Evolutionary conservation across 2,888 invertebrate genomes (phyloP).

Genomic region (Noctua janthina): DNA sequence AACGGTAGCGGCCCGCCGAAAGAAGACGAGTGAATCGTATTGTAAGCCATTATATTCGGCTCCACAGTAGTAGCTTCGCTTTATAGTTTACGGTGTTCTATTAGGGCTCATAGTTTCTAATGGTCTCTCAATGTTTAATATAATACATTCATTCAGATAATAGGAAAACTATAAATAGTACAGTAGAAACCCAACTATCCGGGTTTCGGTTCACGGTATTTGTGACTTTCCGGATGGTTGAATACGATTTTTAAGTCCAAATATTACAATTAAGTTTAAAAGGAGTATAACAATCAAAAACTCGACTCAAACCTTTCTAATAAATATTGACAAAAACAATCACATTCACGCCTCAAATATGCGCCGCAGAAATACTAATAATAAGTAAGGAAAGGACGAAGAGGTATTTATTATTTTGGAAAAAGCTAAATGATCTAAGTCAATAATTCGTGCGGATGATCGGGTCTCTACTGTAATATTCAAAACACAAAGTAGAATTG

Average conservation of each 20-base stretch:
- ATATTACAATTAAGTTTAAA: slow-evolving; percentile 42
- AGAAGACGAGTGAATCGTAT: slow-evolving; percentile 57
- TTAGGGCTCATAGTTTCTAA: slow-evolving; percentile 51
- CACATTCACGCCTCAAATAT: not conserved
- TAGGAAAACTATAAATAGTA: slow-evolving; percentile 23
- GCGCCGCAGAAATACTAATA: not conserved
- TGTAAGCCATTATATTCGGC: slow-evolving; percentile 51
- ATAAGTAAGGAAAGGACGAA: not conserved
- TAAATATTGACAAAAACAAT: not conserved
- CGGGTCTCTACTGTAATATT: slow-evolving; percentile 48
- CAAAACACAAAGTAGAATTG: slow-evolving; percentile 35
- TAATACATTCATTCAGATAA: slow-evolving; percentile 40
- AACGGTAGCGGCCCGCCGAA: slow-evolving; percentile 41
- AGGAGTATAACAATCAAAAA: slow-evolving; percentile 6
- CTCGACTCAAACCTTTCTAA: not conserved
- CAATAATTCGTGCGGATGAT: slow-evolving; percentile 22
- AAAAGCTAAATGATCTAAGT: not conserved
- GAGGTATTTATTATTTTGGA: not conserved
- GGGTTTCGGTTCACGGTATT: not conserved
- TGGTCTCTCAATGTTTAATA: slow-evolving; percentile 49
- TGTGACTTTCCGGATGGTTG: slow-evolving; percentile 11
- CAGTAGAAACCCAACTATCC: slow-evolving; percentile 39
- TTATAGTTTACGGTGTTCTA: slow-evolving; percentile 59
- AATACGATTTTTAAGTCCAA: slow-evolving; percentile 35
- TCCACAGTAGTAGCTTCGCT: slow-evolving; percentile 54